These are phyloP conservation scores for Babylonia areolata DNA, from an alignment of 1,140 invertebrate species.

Conservation along the genomic window DNA sequence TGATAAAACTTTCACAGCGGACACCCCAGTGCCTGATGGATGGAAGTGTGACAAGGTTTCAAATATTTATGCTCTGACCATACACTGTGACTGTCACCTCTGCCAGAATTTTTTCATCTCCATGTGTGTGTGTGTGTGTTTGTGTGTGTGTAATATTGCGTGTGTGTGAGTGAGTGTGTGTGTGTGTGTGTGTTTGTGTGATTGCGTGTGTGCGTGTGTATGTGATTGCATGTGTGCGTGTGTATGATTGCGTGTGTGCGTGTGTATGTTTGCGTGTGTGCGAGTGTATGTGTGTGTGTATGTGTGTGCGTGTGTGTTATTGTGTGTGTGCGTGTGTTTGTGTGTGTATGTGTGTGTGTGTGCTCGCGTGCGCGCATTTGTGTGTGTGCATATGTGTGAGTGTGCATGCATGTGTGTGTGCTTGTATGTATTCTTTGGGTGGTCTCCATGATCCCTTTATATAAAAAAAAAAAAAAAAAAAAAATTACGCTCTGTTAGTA, in stretches of 20 bases:
- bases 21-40: too few species aligned
- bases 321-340: neutral
- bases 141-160: neutral
- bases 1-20: too few species aligned
- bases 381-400: neutral
- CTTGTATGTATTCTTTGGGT: neutral
- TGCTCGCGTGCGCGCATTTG: neutral
- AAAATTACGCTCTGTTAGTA: too few species aligned
- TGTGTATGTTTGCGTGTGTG: neutral
- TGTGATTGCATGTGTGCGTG: neutral
- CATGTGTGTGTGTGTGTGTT: constrained; percentile 8
- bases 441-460: too few species aligned
- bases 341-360: neutral
- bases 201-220: neutral
- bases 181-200: neutral
- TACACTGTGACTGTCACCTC: too few species aligned
- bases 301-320: neutral
- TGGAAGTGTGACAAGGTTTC: too few species aligned
- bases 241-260: neutral
- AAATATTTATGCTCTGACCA: too few species aligned
- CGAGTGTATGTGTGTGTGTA: neutral
- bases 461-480: too few species aligned
- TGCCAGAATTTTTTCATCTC: too few species aligned
- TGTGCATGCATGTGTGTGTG: neutral
- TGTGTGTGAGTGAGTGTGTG: neutral